phyloP scores from a whole-genome alignment of 2,113 vertebrate genomes.

The Mustela nigripes region DNA sequence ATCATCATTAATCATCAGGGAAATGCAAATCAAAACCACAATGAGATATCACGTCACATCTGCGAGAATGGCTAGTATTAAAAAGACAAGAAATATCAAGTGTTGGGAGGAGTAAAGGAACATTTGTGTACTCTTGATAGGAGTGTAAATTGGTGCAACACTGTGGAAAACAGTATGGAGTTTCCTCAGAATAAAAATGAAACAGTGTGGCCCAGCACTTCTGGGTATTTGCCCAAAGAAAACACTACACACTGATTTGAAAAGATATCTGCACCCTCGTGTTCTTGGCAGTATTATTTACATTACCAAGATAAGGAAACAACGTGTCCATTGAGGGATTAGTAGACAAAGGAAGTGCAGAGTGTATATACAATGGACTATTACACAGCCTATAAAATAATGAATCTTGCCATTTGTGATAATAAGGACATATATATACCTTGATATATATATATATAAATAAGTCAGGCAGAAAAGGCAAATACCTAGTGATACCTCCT shows the following conservation, averaged over 20 bases:
- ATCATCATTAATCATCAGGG: background rate
- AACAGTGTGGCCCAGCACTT: background rate
- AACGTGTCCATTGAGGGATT: background rate
- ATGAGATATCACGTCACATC: background rate
- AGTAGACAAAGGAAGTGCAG: background rate
- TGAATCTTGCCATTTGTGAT: background rate
- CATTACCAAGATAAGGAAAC: background rate
- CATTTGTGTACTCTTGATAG: background rate
- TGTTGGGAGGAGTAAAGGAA: background rate
- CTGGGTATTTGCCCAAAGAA: background rate
- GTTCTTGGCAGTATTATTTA: background rate
- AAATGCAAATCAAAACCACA: background rate
- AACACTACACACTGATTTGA: background rate
- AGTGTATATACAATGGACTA: background rate
- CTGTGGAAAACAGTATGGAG: background rate
- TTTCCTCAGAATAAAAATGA: background rate
- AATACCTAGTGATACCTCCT: background rate
- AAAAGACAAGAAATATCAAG: background rate
- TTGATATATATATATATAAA: too few relatives aligned
- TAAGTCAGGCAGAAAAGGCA: background rate
- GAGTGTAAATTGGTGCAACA: background rate
- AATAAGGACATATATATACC: background rate
- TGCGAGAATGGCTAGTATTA: background rate
- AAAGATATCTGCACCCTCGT: background rate
- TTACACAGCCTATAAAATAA: background rate